These are phyloP conservation scores for Nyctalus aviator DNA, from an alignment of 2,797 vertebrate genomes.

Conservation along the genomic window DNA sequence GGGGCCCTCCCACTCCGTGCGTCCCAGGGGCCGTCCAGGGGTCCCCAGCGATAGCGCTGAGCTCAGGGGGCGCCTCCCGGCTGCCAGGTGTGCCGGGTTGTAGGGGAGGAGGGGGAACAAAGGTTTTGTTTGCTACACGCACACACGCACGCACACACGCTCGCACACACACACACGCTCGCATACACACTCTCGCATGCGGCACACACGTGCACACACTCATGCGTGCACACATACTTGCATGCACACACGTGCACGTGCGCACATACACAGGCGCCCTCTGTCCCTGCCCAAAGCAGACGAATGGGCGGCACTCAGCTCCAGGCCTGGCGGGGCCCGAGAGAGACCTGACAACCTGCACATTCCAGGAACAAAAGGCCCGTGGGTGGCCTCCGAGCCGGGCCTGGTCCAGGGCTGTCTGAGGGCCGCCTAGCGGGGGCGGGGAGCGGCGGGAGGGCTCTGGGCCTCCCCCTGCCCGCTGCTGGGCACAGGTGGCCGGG, in stretches of 20 bases:
- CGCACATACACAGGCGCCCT: background rate
- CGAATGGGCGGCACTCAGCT: slow-evolving; percentile 68
- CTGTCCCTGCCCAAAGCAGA: background rate
- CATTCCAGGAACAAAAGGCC: slow-evolving; percentile 75
- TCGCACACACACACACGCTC: background rate
- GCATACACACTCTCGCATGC: background rate
- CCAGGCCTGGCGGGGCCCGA: slow-evolving; percentile 75
- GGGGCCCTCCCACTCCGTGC: background rate
- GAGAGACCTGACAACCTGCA: slow-evolving; percentile 77
- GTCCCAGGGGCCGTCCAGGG: background rate
- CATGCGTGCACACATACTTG: too few species aligned
- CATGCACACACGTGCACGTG: too few species aligned
- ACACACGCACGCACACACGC: background rate
- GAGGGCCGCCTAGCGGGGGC: slow-evolving; percentile 68
- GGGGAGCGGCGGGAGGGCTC: slow-evolving; percentile 65
- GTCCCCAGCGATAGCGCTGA: background rate
- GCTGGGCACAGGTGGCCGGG: slow-evolving; percentile 82
- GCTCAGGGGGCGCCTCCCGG: background rate
- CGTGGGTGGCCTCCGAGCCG: slow-evolving; percentile 71
- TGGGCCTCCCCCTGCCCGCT: slow-evolving; percentile 71
- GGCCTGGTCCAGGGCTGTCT: slow-evolving; percentile 77
- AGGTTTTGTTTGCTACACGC: background rate
- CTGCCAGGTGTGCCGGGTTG: background rate
- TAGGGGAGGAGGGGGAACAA: background rate
- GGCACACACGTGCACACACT: background rate